phyloP scores from a whole-genome alignment of 2,888 invertebrate species.

The Prosopocoilus inquinatus region DNA sequence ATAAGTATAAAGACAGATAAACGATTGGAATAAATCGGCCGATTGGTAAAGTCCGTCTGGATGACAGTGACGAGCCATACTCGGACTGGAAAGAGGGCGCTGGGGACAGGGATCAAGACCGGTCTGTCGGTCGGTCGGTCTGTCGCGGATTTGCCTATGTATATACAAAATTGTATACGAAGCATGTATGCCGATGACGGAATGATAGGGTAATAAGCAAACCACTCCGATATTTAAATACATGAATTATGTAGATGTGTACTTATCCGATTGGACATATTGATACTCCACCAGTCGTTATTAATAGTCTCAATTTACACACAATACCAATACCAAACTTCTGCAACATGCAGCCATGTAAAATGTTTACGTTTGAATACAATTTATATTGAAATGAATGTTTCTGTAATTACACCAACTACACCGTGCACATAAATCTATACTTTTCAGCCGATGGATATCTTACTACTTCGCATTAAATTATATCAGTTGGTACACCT shows the following conservation, averaged over 20 bases:
- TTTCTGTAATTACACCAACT: constrained; percentile 42
- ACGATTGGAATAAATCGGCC: constrained; percentile 34
- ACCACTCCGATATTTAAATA: constrained; percentile 50
- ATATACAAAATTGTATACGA: neutral
- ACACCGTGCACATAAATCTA: constrained; percentile 19
- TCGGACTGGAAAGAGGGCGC: neutral
- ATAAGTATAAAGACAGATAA: constrained; percentile 31
- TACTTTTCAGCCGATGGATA: constrained; percentile 1
- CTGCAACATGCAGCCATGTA: constrained; percentile 29
- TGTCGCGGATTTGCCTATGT: constrained; percentile 1
- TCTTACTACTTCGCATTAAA: neutral
- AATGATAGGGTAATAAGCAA: constrained; percentile 51
- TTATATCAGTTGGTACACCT: too few species aligned
- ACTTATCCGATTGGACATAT: constrained; percentile 53
- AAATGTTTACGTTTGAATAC: constrained; percentile 45
- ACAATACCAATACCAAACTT: constrained; percentile 44
- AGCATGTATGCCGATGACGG: constrained; percentile 38
- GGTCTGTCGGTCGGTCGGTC: neutral
- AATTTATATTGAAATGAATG: constrained; percentile 50
- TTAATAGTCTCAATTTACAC: constrained; percentile 53
- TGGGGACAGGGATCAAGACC: neutral
- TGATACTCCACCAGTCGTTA: constrained; percentile 51
- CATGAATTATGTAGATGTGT: constrained; percentile 52
- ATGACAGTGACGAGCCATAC: constrained; percentile 24
- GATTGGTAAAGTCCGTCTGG: constrained; percentile 28